Evolutionary conservation across 2,888 invertebrate species (phyloP).

Genomic region (Masnerella sp.): DNA sequence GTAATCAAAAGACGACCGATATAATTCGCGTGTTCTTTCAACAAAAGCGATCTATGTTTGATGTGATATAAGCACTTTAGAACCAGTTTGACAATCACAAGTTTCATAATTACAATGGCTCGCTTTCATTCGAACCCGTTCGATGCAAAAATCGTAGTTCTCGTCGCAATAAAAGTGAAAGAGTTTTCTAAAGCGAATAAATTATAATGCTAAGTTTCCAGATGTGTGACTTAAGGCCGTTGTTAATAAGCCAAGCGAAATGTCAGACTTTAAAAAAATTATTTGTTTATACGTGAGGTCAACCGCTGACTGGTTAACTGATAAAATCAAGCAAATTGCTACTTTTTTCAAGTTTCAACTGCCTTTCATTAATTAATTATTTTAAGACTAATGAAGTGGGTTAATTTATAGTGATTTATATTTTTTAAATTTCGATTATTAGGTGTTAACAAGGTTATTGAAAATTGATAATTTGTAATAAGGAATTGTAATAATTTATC

Average conservation of each 20-base stretch:
- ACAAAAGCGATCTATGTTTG: slow-evolving; percentile 3
- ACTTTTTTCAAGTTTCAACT: no score
- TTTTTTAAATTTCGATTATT: no score
- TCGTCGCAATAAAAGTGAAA: neutral
- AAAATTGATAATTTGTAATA: no score
- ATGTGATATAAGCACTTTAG: neutral
- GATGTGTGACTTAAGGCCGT: neutral
- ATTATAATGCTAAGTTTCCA: neutral
- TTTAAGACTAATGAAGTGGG: no score
- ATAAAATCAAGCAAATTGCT: no score
- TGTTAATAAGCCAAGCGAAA: neutral
- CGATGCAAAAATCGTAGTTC: neutral
- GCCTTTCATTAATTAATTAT: neutral
- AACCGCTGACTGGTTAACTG: no score
- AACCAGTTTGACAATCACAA: slow-evolving; percentile 11
- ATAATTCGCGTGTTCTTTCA: slow-evolving; percentile 1
- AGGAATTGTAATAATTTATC: no score
- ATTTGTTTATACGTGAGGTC: no score
- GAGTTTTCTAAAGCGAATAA: slow-evolving; percentile 12
- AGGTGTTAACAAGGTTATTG: no score
- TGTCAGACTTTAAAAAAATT: neutral
- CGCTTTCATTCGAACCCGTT: slow-evolving; percentile 20
- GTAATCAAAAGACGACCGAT: neutral
- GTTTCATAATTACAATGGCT: slow-evolving; percentile 9
- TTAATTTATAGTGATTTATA: no score